phyloP scores from a whole-genome alignment of 2,797 vertebrate genomes.

The Garrulus glandarius region DNA sequence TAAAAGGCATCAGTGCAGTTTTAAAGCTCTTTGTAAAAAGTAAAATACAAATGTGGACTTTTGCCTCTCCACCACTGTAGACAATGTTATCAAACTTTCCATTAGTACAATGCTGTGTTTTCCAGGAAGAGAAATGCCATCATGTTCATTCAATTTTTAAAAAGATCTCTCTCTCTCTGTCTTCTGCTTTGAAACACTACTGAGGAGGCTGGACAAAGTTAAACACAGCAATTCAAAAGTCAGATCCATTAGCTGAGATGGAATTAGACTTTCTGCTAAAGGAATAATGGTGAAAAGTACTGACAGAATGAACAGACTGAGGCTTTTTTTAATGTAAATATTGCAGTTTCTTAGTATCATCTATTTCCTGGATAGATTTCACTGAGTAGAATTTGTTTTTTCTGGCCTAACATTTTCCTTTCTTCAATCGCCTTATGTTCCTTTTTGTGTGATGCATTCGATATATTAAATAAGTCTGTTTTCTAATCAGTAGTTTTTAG shows the following conservation, averaged over 20 bases:
- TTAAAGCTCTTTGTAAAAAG: neutral
- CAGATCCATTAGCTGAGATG: neutral
- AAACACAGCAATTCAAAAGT: constrained; percentile 6
- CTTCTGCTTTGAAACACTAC: neutral
- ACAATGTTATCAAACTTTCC: neutral
- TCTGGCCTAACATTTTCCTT: neutral
- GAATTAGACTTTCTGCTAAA: neutral
- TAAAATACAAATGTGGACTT: neutral
- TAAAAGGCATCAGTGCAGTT: no score
- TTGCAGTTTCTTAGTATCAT: neutral
- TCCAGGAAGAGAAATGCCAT: neutral
- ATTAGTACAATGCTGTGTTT: neutral
- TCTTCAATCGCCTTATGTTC: neutral
- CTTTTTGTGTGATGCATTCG: neutral
- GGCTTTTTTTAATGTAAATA: neutral
- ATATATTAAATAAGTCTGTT: constrained; percentile 1
- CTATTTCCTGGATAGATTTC: neutral
- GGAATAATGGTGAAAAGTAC: neutral
- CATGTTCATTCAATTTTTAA: neutral
- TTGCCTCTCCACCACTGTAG: neutral
- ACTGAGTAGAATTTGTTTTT: neutral
- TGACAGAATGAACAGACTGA: neutral
- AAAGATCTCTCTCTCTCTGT: neutral
- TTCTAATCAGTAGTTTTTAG: constrained; percentile 12
- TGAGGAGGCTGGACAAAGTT: neutral